Conservation (phyloP, 2,888 invertebrate genomes). For the Ennomos fuscantarius region DNA sequence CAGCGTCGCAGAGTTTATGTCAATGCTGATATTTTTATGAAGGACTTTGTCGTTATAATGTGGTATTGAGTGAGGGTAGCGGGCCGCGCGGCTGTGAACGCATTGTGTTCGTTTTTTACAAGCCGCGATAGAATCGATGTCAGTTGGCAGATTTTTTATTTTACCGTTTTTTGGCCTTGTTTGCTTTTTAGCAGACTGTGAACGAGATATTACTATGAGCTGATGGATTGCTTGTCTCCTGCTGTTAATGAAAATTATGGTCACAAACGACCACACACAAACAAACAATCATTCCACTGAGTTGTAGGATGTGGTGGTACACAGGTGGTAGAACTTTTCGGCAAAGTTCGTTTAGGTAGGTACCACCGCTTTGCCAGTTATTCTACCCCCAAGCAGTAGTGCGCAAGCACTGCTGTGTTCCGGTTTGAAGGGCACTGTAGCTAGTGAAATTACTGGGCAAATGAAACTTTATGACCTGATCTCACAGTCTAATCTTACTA, state of each 20-base stretch:
- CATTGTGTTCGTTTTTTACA: constrained; percentile 80
- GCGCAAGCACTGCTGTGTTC: no score
- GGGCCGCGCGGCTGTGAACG: constrained; percentile 74
- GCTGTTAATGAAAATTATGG: not conserved
- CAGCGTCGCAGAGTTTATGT: constrained; percentile 34
- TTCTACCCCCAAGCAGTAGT: no score
- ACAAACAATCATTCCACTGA: no score
- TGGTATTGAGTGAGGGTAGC: constrained; percentile 71
- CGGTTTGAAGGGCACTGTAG: no score
- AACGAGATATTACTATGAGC: constrained; percentile 21
- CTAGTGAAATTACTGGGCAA: no score
- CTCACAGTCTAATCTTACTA: no score
- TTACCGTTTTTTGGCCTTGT: constrained; percentile 83
- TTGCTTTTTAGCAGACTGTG: constrained; percentile 47
- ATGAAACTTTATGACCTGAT: no score
- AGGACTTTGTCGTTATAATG: constrained; percentile 56
- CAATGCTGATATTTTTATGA: constrained; percentile 20
- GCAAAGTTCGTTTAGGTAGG: no score
- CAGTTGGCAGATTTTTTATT: constrained; percentile 84
- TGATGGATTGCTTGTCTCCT: constrained; percentile 14
- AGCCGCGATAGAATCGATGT: constrained; percentile 80
- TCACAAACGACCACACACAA: no score
- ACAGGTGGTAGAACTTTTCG: no score
- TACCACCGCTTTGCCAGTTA: no score
- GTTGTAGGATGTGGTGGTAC: no score